A percentile compares a stretch with the other conserved stretches of the same genome.
These are phyloP conservation scores for Hipparchia sbordonii DNA, from an alignment of 2,888 invertebrate genomes.

Conservation along the genomic window DNA sequence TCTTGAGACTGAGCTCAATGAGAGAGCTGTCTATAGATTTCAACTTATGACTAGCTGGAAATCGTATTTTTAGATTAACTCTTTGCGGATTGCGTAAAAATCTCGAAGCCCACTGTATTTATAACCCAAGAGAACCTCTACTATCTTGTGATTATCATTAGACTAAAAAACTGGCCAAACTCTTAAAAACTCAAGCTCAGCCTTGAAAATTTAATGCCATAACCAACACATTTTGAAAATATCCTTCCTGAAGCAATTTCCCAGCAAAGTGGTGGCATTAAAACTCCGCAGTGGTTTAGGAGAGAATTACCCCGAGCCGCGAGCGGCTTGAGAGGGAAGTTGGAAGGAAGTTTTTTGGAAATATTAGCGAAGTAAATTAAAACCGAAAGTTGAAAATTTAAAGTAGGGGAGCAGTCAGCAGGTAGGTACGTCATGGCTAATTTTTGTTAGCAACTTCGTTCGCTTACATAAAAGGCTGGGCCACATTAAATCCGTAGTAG, in stretches of 20 bases:
- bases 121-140: too few species aligned
- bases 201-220: conserved; percentile 14
- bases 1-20: too few species aligned
- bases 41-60: too few species aligned
- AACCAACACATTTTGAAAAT: conserved; percentile 31
- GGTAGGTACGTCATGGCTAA: background rate
- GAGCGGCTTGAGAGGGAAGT: conserved; percentile 50
- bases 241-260: conserved; percentile 44
- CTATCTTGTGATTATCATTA: background rate
- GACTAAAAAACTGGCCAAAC: background rate
- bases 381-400: conserved; percentile 20
- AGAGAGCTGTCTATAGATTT: too few species aligned
- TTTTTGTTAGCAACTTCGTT: conserved; percentile 1
- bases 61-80: too few species aligned
- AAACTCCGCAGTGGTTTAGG: conserved; percentile 60
- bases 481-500: background rate
- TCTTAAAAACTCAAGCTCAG: background rate
- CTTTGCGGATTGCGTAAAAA: too few species aligned
- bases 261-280: conserved; percentile 56
- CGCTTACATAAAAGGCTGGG: background rate
- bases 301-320: conserved; percentile 59
- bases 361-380: conserved; percentile 46
- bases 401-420: background rate
- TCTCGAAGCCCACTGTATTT: too few species aligned
- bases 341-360: conserved; percentile 44